These are phyloP conservation scores for Macrophya annulata DNA, from an alignment of 2,888 invertebrate genomes.

Conservation along the genomic window DNA sequence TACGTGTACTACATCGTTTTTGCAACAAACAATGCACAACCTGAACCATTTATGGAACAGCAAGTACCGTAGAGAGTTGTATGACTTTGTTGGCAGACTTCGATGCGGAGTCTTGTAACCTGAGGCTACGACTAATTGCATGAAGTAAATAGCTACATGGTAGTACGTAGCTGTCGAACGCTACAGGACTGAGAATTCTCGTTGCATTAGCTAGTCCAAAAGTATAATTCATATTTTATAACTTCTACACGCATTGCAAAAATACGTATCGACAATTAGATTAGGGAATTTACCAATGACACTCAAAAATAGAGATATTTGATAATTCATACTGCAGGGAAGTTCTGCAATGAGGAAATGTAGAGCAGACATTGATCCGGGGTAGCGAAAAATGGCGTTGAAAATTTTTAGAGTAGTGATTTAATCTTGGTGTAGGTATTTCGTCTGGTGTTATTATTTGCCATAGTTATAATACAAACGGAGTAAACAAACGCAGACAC, in stretches of 20 bases:
- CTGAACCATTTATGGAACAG: background rate
- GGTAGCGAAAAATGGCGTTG: background rate
- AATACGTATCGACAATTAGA: no score
- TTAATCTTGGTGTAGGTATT: background rate
- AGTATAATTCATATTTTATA: background rate
- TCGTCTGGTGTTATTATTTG: background rate
- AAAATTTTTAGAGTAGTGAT: background rate
- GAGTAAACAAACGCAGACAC: background rate
- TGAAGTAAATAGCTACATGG: conserved; percentile 20
- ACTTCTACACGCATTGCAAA: background rate
- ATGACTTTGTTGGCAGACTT: background rate
- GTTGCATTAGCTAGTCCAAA: background rate
- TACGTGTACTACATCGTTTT: background rate
- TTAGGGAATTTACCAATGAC: no score
- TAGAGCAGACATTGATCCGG: background rate
- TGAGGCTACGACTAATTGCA: conserved; percentile 15
- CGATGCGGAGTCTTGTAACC: conserved; percentile 16
- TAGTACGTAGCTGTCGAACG: background rate
- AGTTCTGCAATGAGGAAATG: no score
- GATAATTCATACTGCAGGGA: no score
- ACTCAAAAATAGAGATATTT: no score
- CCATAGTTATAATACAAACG: background rate
- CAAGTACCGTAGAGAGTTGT: background rate
- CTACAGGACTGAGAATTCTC: background rate
- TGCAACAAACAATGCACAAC: conserved; percentile 1